These are phyloP conservation scores for Fregata magnificens DNA, from an alignment of 2,113 vertebrate species.

Conservation along the genomic window DNA sequence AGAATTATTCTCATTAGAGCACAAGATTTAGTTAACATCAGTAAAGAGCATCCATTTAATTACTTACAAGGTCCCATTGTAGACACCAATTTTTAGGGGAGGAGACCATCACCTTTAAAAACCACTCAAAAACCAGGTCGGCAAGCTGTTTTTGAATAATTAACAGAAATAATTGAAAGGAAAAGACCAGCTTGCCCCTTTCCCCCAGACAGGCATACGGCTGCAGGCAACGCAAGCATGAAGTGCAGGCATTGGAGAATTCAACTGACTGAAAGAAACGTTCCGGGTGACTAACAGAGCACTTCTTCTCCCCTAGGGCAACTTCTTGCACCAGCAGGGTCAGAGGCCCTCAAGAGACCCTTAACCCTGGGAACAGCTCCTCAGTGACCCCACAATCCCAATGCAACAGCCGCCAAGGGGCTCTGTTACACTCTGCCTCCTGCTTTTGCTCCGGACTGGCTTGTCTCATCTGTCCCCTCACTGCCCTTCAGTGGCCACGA, in stretches of 20 bases:
- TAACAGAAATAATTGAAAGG: not conserved
- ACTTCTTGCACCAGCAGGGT: not conserved
- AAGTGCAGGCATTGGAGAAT: not conserved
- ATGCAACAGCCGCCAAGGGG: not conserved
- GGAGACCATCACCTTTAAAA: not conserved
- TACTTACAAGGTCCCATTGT: not conserved
- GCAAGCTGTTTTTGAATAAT: not conserved
- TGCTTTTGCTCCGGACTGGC: not conserved
- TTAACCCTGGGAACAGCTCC: not conserved
- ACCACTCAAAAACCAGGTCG: not conserved
- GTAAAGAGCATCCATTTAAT: not conserved
- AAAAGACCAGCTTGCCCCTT: not conserved
- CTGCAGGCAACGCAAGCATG: not conserved
- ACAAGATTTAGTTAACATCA: not conserved
- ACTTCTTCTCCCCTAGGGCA: not conserved
- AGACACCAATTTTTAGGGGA: not conserved
- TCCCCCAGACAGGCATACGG: not conserved
- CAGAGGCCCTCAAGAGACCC: not conserved
- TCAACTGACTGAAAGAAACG: not conserved
- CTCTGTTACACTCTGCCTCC: not conserved
- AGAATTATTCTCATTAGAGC: not conserved
- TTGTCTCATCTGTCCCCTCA: not conserved
- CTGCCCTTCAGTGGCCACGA: rapidly evolving
- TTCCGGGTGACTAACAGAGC: not conserved
- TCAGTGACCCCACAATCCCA: not conserved